Base-by-base conservation (phyloP, 2,888 invertebrate species). In the Drosophila pegasa region DNA sequence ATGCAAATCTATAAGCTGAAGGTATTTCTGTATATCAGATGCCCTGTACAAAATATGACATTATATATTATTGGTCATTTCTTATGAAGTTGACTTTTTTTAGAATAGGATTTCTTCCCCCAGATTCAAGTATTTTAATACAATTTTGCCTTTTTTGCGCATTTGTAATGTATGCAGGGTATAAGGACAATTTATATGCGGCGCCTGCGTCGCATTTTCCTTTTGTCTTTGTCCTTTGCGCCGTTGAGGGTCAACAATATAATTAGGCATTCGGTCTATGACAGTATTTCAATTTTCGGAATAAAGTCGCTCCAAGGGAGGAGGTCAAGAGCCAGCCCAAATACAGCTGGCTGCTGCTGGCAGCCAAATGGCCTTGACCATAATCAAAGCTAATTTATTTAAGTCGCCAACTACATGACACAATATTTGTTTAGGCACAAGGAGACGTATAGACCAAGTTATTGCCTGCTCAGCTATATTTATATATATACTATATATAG, bases 331-430 rank as follows among this genome's bases (percentile, higher is more conserved):
- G 54, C 48, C 33, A 25, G 47, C 14, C 43, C 43, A 5, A 25
- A 25, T n/a, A n/a, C 43, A n/a, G 16, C n/a, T 38, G n/a, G 20
- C n/a, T 22, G 37, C 41, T 29, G 41, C 43, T 29, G 41, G 40
- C 20, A 41, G 14, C 66, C 62, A 64, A 59, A 10, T 74, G 78
- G 68, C 74, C 78, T 65, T 74, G 84, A 63, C 67, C 85, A 81
- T 72, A 78, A 81, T 74, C 82, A 85, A 61, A 89, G 74, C 74
- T 81, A 89, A 88, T 85, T 85, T 87, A 84, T 82, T 81, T 85
- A 72, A 87, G 85, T 74, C 80, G 68, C 83, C 88, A 69, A 78
- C 84, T 67, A 68, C 62, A 65, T 68, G 68, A 57, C 82, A 61
- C 69, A 67, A 73, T 86, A 61, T 71, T 82, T 82, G 70, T 56